Conservation (phyloP, 1,140 invertebrate species). For the Drosophila miranda region DNA sequence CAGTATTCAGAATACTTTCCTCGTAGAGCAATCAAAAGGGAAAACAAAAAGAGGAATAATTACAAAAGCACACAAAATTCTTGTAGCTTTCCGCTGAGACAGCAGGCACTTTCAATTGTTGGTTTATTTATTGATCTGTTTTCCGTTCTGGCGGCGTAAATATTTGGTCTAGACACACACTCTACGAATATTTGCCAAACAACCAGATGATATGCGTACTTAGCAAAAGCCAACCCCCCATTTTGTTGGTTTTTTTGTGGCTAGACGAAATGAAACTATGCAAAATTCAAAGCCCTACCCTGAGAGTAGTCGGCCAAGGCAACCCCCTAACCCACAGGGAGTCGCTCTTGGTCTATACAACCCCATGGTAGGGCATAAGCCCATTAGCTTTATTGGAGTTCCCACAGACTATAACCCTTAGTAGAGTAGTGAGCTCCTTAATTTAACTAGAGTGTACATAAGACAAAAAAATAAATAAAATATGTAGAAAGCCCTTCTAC, state of each 20-base stretch:
- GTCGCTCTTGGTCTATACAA: too few relatives aligned
- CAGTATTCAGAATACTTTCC: too few relatives aligned
- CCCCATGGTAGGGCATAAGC: too few relatives aligned
- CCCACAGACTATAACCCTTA: too few relatives aligned
- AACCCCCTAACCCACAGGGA: constrained; percentile 28
- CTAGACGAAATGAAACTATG: not conserved
- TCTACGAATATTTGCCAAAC: constrained; percentile 17
- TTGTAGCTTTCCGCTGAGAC: constrained; percentile 37
- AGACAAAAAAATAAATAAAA: too few relatives aligned
- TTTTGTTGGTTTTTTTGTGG: not conserved
- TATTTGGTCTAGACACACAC: constrained; percentile 20
- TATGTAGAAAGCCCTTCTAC: too few relatives aligned
- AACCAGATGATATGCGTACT: constrained; percentile 6
- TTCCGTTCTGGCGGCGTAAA: constrained; percentile 28
- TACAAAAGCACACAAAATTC: not conserved
- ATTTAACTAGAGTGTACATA: too few relatives aligned
- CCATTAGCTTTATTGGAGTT: too few relatives aligned
- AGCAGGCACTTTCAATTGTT: constrained; percentile 17
- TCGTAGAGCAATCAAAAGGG: too few relatives aligned
- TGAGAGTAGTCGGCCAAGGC: constrained; percentile 6
- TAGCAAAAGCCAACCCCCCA: constrained; percentile 15
- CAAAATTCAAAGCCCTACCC: not conserved
- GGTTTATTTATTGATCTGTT: constrained; percentile 32
- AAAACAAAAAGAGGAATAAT: constrained; percentile 1
- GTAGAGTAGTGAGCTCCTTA: too few relatives aligned